Conservation (phyloP, 2,797 vertebrate genomes). For the Triplophysa yarkandensis region DNA sequence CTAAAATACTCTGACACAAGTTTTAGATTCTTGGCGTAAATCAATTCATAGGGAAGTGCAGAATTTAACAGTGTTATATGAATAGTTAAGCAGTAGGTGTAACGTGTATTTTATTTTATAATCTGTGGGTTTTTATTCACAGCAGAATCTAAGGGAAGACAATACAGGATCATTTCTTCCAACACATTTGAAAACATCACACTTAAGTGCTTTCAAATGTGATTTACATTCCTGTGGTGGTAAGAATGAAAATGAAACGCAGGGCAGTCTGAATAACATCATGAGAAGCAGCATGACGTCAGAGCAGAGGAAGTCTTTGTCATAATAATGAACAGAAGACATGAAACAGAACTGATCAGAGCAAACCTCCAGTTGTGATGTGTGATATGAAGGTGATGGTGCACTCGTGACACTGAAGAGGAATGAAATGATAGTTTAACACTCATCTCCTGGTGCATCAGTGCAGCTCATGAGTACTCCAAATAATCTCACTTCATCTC, state of each 20-base stretch:
- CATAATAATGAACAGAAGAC: conserved; percentile 63
- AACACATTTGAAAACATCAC: conserved; percentile 7
- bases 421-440: not conserved
- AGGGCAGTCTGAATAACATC: conserved; percentile 12
- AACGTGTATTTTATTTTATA: not conserved
- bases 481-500: too few relatives aligned
- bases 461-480: not conserved
- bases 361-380: too few relatives aligned
- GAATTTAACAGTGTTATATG: not conserved
- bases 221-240: conserved; percentile 17
- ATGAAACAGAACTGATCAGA: conserved; percentile 58
- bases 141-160: too few relatives aligned
- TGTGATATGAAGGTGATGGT: too few relatives aligned
- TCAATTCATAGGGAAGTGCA: not conserved
- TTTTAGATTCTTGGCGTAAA: too few relatives aligned
- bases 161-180: not conserved
- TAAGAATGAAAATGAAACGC: conserved; percentile 35
- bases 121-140: too few relatives aligned
- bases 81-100: not conserved
- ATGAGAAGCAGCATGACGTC: conserved; percentile 43
- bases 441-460: not conserved
- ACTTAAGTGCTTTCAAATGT: not conserved
- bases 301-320: conserved; percentile 62
- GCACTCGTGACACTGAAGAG: not conserved
- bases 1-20: too few relatives aligned